A percentile compares a stretch with the other conserved stretches of the same genome.
phyloP scores from a whole-genome alignment of 2,113 vertebrate species.

The Nesogale talazaci region DNA sequence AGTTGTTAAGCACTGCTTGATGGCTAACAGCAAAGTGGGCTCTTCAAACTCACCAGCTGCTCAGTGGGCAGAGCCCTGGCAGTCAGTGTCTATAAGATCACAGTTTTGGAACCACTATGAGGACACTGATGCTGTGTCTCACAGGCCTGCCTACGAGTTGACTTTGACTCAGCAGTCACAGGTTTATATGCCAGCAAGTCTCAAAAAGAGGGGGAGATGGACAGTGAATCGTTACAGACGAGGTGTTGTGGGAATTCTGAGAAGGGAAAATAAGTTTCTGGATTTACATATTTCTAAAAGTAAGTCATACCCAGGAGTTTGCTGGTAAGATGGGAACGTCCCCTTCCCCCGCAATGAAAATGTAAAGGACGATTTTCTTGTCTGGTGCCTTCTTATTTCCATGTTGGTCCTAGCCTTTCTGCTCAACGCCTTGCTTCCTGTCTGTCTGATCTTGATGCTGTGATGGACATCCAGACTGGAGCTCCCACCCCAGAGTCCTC shows the following conservation, averaged over 20 bases:
- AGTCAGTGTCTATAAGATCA: no score
- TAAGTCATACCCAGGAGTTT: background rate
- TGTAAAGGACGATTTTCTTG: no score
- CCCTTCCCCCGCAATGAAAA: no score
- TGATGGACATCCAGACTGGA: background rate
- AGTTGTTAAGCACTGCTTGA: no score
- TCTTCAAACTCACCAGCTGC: no score
- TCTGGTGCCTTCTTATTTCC: background rate
- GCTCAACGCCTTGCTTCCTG: no score
- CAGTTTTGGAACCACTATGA: no score
- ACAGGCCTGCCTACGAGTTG: no score
- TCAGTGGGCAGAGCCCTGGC: no score
- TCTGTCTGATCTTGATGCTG: background rate
- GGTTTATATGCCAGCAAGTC: background rate
- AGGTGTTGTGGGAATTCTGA: background rate
- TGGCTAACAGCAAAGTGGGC: no score
- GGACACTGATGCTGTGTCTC: no score
- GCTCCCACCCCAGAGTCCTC: background rate
- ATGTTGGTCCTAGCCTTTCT: background rate
- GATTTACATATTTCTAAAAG: conserved; percentile 9
- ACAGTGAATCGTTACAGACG: background rate
- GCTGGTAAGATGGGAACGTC: background rate
- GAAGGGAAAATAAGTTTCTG: background rate
- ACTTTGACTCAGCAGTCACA: background rate
- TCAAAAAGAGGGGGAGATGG: no score